Conservation (phyloP, 1,140 invertebrate genomes). For the Apis laboriosa region DNA sequence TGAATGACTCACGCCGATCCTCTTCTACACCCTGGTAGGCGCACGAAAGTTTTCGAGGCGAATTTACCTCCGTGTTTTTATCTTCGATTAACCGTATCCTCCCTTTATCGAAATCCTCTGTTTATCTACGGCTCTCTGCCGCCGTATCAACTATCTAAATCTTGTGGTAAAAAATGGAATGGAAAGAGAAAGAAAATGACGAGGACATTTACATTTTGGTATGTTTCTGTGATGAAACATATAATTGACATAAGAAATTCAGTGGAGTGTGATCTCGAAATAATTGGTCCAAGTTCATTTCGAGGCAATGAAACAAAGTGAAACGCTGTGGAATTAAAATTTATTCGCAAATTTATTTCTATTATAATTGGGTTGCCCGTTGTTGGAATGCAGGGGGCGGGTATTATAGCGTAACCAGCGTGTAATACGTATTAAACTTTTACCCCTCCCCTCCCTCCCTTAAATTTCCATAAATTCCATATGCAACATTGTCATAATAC, state of each 20-base stretch:
- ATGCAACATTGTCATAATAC: constrained; percentile 41
- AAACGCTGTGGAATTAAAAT: background rate
- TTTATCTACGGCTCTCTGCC: no score
- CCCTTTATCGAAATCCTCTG: no score
- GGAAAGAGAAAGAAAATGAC: no score
- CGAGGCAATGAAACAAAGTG: no score
- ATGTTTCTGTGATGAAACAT: no score
- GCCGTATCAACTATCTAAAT: no score
- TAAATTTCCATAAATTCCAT: constrained; percentile 40
- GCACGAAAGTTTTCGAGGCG: constrained; percentile 23
- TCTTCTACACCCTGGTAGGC: no score
- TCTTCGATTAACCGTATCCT: no score
- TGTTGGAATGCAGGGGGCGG: background rate
- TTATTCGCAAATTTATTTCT: constrained; percentile 12
- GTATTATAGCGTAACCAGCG: constrained; percentile 1
- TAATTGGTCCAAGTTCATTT: no score
- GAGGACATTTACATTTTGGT: no score
- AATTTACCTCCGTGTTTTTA: background rate
- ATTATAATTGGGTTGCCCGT: constrained; percentile 1
- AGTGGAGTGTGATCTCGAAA: background rate
- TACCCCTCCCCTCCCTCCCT: background rate
- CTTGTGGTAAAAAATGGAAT: no score
- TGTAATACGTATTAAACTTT: constrained; percentile 3
- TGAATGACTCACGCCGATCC: background rate
- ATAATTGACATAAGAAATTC: no score